Evolutionary conservation across 2,888 invertebrate genomes (phyloP).

Genomic region (Plemyria rubiginata): DNA sequence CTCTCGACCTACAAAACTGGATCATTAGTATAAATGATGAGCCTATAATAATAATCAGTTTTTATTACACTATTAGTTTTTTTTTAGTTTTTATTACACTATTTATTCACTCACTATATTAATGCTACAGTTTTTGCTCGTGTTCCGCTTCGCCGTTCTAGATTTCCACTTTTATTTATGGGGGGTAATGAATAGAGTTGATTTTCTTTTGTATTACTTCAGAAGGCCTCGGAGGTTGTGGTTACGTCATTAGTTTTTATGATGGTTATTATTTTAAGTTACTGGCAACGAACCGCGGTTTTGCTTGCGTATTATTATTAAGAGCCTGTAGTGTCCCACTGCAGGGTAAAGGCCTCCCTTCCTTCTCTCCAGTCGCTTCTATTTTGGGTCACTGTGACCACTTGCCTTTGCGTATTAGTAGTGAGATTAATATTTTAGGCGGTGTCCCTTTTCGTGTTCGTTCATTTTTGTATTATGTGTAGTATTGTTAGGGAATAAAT

Average conservation of each 20-base stretch:
- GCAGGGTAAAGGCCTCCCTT: too few species aligned
- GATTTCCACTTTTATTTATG: constrained; percentile 28
- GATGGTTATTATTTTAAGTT: constrained; percentile 5
- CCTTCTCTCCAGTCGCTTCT: too few species aligned
- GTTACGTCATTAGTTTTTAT: constrained; percentile 21
- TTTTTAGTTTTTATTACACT: constrained; percentile 22
- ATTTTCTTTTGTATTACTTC: constrained; percentile 18
- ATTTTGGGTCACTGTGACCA: too few species aligned
- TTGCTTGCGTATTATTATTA: too few species aligned
- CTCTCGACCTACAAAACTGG: constrained; percentile 29
- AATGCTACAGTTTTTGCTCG: constrained; percentile 34
- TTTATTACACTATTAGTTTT: constrained; percentile 21
- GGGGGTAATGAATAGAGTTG: constrained; percentile 22
- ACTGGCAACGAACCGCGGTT: neutral
- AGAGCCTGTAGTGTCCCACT: too few species aligned
- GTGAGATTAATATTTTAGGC: too few species aligned
- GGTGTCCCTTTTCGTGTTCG: too few species aligned
- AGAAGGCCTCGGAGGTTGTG: constrained; percentile 12
- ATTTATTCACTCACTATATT: constrained; percentile 25
- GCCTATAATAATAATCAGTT: constrained; percentile 24
- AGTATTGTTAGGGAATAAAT: too few species aligned
- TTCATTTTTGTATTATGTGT: too few species aligned
- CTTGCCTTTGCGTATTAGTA: too few species aligned
- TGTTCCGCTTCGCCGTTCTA: constrained; percentile 23
- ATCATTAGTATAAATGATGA: too few species aligned